Percentiles rank a stretch among this genome's conserved stretches.
These are phyloP conservation scores for Antitype chi DNA, from an alignment of 2,888 invertebrate genomes.

Conservation along the genomic window DNA sequence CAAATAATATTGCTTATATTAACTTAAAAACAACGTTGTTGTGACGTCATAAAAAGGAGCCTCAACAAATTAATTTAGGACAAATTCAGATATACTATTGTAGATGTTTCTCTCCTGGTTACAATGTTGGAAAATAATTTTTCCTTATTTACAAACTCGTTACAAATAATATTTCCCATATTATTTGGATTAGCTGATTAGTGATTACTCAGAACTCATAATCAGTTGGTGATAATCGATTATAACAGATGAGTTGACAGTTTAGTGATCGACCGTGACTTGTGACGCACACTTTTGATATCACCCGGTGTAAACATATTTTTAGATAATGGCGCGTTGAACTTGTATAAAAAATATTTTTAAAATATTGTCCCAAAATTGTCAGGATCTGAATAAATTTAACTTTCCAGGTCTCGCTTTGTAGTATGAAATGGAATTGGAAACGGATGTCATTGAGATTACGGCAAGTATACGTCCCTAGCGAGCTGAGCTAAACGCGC, in stretches of 20 bases:
- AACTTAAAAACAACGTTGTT: constrained; percentile 25
- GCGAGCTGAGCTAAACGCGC: constrained; percentile 37
- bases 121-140: constrained; percentile 10
- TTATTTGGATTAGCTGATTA: constrained; percentile 35
- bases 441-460: constrained; percentile 56
- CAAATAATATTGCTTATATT: constrained; percentile 36
- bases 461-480: constrained; percentile 33
- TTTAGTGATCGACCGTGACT: constrained; percentile 36
- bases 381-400: constrained; percentile 39
- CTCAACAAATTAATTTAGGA: constrained; percentile 28
- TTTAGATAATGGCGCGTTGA: constrained; percentile 45
- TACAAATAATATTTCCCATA: constrained; percentile 34
- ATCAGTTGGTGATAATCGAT: constrained; percentile 38
- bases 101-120: constrained; percentile 16
- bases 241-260: constrained; percentile 33
- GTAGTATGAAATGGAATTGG: constrained; percentile 26
- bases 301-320: constrained; percentile 35
- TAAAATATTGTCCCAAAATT: constrained; percentile 16
- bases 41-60: constrained; percentile 9
- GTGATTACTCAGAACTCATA: constrained; percentile 28
- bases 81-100: constrained; percentile 1
- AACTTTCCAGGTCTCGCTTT: constrained; percentile 11
- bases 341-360: constrained; percentile 29
- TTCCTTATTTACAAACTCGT: constrained; percentile 18
- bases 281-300: constrained; percentile 43